Evolutionary conservation across 2,888 invertebrate genomes (phyloP).

Genomic region (Bimastos eiseni): DNA sequence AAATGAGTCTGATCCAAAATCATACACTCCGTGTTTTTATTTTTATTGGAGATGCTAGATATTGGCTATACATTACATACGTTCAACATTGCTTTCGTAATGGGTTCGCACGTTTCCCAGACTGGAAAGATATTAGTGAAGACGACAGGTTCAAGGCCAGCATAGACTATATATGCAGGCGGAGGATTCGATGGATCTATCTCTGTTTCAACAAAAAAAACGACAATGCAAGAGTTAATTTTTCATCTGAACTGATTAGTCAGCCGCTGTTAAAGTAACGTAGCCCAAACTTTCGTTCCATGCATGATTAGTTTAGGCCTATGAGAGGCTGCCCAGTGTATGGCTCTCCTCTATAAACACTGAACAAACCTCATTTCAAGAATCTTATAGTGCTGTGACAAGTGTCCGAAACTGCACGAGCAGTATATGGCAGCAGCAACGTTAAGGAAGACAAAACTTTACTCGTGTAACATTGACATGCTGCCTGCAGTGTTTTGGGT

Average conservation of each 20-base stretch:
- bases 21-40: not conserved
- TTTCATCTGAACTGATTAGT: not conserved
- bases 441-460: not conserved
- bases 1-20: not conserved
- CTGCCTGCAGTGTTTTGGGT: not conserved
- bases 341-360: not conserved
- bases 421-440: not conserved
- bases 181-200: slow-evolving; percentile 23
- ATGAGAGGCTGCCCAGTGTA: too few species aligned
- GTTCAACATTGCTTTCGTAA: slow-evolving; percentile 8
- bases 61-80: not conserved
- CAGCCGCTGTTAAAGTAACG: not conserved
- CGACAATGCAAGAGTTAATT: not conserved
- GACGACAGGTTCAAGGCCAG: slow-evolving; percentile 82
- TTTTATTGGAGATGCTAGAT: not conserved
- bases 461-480: not conserved
- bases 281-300: too few species aligned
- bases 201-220: not conserved
- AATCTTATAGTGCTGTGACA: not conserved
- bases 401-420: not conserved
- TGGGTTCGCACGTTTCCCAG: slow-evolving; percentile 73
- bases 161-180: slow-evolving; percentile 70
- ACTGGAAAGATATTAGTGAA: slow-evolving; percentile 85
- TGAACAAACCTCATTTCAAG: not conserved
- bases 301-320: too few species aligned